These are phyloP conservation scores for Guaruba guarouba DNA, from an alignment of 2,113 vertebrate genomes.

Conservation along the genomic window DNA sequence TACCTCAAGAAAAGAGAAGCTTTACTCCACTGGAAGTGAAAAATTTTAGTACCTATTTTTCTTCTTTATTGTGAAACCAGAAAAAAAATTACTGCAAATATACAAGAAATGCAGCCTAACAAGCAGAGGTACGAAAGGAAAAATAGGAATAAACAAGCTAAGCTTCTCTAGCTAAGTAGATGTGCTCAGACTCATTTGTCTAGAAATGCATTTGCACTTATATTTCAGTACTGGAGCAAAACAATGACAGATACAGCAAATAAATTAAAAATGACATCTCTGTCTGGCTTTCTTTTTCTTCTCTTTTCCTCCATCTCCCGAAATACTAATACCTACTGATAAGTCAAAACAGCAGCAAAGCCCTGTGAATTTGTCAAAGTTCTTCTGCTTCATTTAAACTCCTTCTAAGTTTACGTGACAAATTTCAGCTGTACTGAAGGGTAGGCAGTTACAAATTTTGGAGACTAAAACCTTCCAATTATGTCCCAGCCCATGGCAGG, in stretches of 20 bases:
- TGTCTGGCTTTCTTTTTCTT: background rate
- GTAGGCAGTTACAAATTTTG: background rate
- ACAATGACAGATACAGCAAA: background rate
- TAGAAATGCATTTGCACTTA: background rate
- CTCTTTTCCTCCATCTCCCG: background rate
- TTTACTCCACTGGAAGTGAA: background rate
- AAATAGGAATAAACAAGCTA: background rate
- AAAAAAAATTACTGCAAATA: background rate
- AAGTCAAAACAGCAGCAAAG: background rate
- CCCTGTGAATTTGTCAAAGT: background rate
- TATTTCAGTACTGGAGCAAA: constrained; percentile 8
- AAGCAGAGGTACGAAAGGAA: background rate
- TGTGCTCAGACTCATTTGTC: background rate
- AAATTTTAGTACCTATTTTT: background rate
- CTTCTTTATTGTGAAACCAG: background rate
- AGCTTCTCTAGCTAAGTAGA: background rate
- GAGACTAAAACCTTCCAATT: background rate
- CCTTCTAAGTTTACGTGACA: background rate
- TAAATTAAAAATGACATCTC: background rate
- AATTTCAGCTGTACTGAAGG: background rate
- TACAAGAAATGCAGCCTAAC: background rate
- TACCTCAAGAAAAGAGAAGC: background rate
- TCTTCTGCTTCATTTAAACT: background rate
- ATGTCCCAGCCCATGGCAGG: background rate
- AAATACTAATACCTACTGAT: background rate